A percentile compares a stretch with the other conserved stretches of the same genome.
Conservation (phyloP, 2,888 invertebrate genomes). For the Rhagium mordax region DNA sequence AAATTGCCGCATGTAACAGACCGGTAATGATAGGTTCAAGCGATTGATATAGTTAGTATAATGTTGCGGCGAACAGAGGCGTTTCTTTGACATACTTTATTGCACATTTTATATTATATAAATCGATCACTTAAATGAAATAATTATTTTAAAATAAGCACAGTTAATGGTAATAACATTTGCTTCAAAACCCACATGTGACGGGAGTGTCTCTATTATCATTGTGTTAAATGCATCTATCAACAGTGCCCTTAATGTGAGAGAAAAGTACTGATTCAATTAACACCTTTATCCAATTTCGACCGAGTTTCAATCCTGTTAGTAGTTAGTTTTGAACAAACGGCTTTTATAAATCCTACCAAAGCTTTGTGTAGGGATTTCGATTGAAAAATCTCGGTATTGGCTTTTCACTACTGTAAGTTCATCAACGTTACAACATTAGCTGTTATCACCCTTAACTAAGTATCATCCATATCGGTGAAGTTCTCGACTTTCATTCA, state of each 20-base stretch:
- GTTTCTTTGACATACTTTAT: background rate
- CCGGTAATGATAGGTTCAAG: background rate
- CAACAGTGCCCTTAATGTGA: background rate
- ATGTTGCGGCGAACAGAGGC: background rate
- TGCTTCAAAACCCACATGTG: background rate
- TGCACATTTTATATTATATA: too few relatives aligned
- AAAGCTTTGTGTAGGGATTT: background rate
- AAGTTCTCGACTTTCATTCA: too few relatives aligned
- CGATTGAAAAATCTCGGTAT: background rate
- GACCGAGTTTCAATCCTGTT: background rate
- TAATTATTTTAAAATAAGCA: background rate
- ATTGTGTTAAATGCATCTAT: background rate
- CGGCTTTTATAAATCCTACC: constrained; percentile 6
- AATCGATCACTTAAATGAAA: too few relatives aligned
- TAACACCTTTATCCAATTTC: constrained; percentile 6
- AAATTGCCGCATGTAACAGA: background rate
- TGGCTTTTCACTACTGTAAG: background rate
- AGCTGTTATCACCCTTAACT: background rate
- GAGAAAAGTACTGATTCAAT: constrained; percentile 12
- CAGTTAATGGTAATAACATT: background rate
- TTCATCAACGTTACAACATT: background rate
- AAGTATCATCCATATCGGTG: background rate
- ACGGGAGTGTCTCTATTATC: background rate
- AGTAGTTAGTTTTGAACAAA: constrained; percentile 12
- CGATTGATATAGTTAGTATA: background rate